phyloP scores from a whole-genome alignment of 2,113 vertebrate genomes.

The Pontoporia blainvillei region DNA sequence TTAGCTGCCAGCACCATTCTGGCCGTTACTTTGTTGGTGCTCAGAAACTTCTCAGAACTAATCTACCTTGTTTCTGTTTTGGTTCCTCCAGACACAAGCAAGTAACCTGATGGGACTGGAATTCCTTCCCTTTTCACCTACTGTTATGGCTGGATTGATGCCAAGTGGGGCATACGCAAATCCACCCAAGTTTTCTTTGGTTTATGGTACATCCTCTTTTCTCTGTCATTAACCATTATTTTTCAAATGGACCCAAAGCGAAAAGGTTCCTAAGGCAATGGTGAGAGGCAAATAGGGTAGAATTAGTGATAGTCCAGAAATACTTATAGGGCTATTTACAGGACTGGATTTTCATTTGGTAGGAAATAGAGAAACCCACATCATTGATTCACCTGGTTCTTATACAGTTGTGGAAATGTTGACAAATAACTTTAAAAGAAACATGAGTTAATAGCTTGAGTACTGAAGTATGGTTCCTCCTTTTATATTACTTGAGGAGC shows the following conservation, averaged over 20 bases:
- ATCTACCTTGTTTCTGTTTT: not conserved
- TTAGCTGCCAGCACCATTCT: not conserved
- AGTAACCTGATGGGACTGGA: not conserved
- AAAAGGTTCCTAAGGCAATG: not conserved
- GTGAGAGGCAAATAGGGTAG: not conserved
- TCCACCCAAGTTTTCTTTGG: not conserved
- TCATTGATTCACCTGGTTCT: not conserved
- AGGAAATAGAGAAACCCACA: not conserved
- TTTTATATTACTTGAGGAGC: conserved; percentile 31
- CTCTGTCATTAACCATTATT: not conserved
- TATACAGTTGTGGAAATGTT: not conserved
- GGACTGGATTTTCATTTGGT: not conserved
- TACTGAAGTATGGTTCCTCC: not conserved
- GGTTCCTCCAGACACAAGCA: not conserved
- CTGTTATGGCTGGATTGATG: not conserved
- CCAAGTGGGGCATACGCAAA: not conserved
- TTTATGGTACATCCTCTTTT: not conserved
- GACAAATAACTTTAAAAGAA: conserved; percentile 50
- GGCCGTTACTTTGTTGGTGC: not conserved
- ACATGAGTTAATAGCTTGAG: conserved; percentile 19
- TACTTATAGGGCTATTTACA: not conserved
- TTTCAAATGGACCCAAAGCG: not conserved
- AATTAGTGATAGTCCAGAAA: not conserved
- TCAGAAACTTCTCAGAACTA: not conserved
- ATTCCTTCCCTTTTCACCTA: not conserved